A percentile compares a stretch with the other conserved stretches of the same genome.
Evolutionary conservation across 1,140 invertebrate species (phyloP).

Genomic region (Dreissena polymorpha): DNA sequence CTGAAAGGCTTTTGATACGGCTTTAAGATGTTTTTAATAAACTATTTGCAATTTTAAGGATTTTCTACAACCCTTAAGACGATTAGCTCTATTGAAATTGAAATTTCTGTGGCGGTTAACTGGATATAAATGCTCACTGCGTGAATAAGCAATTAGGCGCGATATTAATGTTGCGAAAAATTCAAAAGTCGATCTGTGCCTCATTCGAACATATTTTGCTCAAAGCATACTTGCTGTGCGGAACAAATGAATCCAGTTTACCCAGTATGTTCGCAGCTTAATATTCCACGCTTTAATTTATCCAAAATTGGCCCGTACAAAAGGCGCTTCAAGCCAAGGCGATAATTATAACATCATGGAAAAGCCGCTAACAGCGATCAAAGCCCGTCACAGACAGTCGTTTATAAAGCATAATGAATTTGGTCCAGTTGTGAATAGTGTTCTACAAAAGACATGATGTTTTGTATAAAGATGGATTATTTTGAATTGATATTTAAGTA

Average conservation of each 20-base stretch:
- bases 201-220: no score
- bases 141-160: no score
- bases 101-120: no score
- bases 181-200: no score
- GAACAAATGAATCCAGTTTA: neutral
- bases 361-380: neutral
- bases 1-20: no score
- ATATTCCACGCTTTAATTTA: constrained; percentile 4
- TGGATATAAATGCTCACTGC: no score
- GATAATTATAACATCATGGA: neutral
- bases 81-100: no score
- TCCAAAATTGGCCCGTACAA: neutral
- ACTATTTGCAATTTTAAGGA: no score
- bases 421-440: neutral
- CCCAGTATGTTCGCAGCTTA: neutral
- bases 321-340: neutral
- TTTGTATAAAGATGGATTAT: constrained; percentile 1
- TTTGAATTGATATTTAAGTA: constrained; percentile 6
- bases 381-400: neutral
- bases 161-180: no score
- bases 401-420: neutral
- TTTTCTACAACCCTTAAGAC: no score
- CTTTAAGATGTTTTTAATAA: no score
- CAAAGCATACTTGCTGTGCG: neutral
- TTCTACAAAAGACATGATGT: neutral